Evolutionary conservation across 2,888 invertebrate genomes (phyloP), one percentile per base, ranked within the genome.

Genomic region (Acanthosepion lycidas): DNA sequence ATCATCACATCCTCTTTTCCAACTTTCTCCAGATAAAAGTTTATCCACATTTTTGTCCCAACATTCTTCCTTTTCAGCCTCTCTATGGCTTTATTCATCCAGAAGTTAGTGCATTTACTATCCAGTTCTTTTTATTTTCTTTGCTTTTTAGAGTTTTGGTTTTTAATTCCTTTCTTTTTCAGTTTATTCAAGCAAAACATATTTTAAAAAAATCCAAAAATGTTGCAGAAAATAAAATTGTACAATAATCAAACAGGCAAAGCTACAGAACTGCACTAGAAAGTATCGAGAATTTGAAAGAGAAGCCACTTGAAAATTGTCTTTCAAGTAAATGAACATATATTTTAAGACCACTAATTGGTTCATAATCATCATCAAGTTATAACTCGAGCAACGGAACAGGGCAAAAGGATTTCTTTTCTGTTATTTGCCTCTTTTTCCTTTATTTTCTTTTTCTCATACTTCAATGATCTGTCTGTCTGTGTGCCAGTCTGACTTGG

Each of bases 251-350:
- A 78, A 78, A n/a, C n/a, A n/a, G n/a, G 78, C 78, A 8, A n/a
- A n/a, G 1, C 4, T 33, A 15, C 15, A 78, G n/a, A 78, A 78
- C 78, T 78, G 78, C n/a, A 78, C 78, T 78, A 15, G n/a, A 78
- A 78, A 78, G n/a, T n/a, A 78, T 78, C n/a, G n/a, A 33, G 78
- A 78, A 18, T 78, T 78, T 78, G 78, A 78, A 78, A 78, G n/a
- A n/a, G 78, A 78, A 78, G n/a, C 78, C 12, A 78, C n/a, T 78
- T 78, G 78, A 33, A 78, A 78, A 78, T n/a, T 78, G 78, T 78
- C 78, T 78, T 78, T 78, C 78, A 78, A 78, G 78, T 78, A 78
- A 78, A 78, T 78, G 78, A 78, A 78, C n/a, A 78, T 78, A 78
- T 78, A 78, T 78, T 78, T 78, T 78, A 78, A 78, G 78, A n/a